Percentiles rank a stretch among this genome's conserved stretches.
These are phyloP conservation scores for Enteromius radiatus DNA, from an alignment of 2,797 vertebrate species.

Conservation along the genomic window DNA sequence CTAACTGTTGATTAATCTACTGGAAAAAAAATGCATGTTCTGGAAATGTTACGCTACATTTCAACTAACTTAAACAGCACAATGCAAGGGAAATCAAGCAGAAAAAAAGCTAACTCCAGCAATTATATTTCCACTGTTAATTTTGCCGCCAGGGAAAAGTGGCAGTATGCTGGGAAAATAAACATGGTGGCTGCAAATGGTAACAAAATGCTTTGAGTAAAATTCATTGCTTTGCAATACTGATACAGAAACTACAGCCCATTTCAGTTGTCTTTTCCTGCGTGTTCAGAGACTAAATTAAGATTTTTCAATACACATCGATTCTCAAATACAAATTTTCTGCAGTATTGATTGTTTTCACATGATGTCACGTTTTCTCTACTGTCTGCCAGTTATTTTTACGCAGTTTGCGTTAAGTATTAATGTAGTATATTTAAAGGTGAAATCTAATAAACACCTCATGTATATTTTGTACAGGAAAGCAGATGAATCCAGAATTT, in stretches of 20 bases:
- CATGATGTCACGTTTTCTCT: no score
- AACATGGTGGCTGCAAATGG: neutral
- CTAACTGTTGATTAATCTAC: neutral
- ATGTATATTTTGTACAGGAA: no score
- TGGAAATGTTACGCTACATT: neutral
- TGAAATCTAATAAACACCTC: no score
- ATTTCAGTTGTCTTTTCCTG: neutral
- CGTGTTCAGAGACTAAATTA: neutral
- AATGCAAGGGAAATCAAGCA: neutral
- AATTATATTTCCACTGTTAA: no score
- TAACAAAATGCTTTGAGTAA: neutral
- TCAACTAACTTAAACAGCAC: neutral
- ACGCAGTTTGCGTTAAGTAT: no score
- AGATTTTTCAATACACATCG: neutral
- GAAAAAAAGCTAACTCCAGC: neutral
- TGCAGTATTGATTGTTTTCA: neutral
- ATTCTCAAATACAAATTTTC: neutral
- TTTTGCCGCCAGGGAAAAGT: no score
- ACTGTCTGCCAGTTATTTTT: no score
- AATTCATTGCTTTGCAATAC: neutral
- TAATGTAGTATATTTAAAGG: no score
- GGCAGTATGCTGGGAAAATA: neutral
- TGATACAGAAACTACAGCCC: neutral
- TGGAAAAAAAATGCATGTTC: neutral
- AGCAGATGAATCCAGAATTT: no score